Base-by-base conservation (phyloP, 35 echinoderm and acorn worm genomes). In the Patiria miniata region DNA sequence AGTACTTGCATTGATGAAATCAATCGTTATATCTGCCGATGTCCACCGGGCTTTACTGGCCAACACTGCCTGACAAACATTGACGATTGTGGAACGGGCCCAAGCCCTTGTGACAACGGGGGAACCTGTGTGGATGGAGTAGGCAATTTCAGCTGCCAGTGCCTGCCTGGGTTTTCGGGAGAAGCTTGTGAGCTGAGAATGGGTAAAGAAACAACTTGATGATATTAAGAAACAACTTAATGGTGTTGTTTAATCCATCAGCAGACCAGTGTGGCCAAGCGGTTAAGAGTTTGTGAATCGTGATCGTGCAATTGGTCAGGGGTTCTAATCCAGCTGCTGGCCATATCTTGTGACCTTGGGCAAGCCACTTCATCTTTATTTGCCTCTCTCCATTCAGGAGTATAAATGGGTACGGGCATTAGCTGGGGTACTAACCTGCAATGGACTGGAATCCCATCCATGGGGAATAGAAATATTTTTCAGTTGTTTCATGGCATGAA, bases 1-100 rank as follows among this genome's bases (percentile, higher is more conserved):
- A 37, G 61, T 68, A 68, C 85, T 28, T 87, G 85, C 68, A 38
- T 77, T 37, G 54, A 87, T 54, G 77, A 87, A 18, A n/a, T 87
- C 1, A 40, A 36, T 39, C 22, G 9, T 28, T 87, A 40, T 30
- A 68, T 78, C 61, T 87, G 85, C 42, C 39, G 44, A 39, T 87
- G 85, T 78, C 23, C 52, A 12, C 8, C 8, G 39, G 85, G 85
- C 23, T 87, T 78, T 28, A 77, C 40, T 19, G 85, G 85, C 26
- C 39, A 32, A 29, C 85, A 44, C 21, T 87, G 85, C 78, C 19
- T 15, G 58, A 61, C 28, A 22, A 61, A 61, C 58, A 61, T 61
- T 30, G 58, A 61, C 28, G 58, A 68, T 33, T 68, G 61, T 68
- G 61, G 44, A 79, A 87, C 68, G 78, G 52, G 36, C 83, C n/a